Evolutionary conservation across 2,888 invertebrate species (phyloP).

Genomic region (Dicranocentrus wangi): DNA sequence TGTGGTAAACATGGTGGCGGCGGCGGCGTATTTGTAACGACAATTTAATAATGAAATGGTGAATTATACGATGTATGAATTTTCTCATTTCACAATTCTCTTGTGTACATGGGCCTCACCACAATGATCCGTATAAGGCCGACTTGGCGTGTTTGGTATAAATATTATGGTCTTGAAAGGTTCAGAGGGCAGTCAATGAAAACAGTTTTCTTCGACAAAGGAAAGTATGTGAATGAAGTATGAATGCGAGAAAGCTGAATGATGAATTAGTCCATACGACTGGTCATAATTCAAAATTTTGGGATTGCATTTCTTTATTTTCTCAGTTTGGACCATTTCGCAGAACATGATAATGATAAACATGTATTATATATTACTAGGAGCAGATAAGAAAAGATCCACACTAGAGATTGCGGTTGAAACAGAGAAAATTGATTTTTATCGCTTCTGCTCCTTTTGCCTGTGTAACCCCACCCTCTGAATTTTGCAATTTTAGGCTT

Average conservation of each 20-base stretch:
- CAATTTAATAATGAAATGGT: no score
- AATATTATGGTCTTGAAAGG: no score
- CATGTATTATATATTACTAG: neutral
- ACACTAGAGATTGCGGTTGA: conserved; percentile 19
- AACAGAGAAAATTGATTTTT: conserved; percentile 38
- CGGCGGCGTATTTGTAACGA: no score
- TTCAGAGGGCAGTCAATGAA: no score
- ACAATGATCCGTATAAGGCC: no score
- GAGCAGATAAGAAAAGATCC: no score
- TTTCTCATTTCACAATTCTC: neutral
- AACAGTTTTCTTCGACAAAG: no score
- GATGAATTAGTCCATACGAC: conserved; percentile 38
- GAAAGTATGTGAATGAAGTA: conserved; percentile 19
- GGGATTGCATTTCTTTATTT: neutral
- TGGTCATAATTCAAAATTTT: conserved; percentile 44
- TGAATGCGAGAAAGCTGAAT: conserved; percentile 11
- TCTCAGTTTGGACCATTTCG: neutral
- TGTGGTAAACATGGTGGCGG: neutral
- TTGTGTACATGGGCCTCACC: neutral
- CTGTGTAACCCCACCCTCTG: conserved; percentile 3
- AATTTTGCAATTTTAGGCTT: conserved; percentile 37
- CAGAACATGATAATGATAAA: neutral
- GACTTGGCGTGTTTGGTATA: no score
- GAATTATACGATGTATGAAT: neutral
- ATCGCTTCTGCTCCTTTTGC: neutral